Evolutionary conservation across 2,888 invertebrate species (phyloP).

Genomic region (Cepaea hortensis): DNA sequence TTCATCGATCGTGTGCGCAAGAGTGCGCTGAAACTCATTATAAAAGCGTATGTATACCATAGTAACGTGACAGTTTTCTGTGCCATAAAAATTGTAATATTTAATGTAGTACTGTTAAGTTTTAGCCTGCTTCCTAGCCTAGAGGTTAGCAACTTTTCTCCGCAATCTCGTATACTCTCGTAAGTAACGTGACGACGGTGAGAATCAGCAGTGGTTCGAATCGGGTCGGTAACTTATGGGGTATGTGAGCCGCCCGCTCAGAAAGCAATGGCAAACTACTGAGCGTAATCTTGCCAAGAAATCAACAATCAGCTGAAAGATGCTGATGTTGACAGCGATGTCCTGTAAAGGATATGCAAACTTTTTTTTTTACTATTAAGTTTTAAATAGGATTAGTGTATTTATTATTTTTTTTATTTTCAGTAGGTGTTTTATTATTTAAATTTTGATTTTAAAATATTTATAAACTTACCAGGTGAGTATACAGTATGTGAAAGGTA

Average conservation of each 20-base stretch:
- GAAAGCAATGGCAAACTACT: too few species aligned
- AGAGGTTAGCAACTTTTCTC: too few species aligned
- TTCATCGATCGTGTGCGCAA: constrained; percentile 96
- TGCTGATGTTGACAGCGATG: too few species aligned
- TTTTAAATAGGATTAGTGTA: not conserved
- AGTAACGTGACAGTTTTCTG: not conserved
- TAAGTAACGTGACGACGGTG: too few species aligned
- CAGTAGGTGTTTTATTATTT: not conserved
- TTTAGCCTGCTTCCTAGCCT: not conserved
- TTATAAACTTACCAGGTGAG: not conserved
- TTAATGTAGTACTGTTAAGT: not conserved
- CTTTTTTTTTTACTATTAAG: not conserved
- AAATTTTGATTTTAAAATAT: not conserved
- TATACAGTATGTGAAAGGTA: not conserved
- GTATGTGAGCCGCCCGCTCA: too few species aligned
- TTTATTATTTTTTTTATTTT: not conserved
- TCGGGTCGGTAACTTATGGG: too few species aligned
- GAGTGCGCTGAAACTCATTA: constrained; percentile 90
- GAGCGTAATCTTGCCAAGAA: too few species aligned
- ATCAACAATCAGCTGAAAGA: too few species aligned
- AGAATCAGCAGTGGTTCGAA: too few species aligned
- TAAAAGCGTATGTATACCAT: constrained; percentile 94
- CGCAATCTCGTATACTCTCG: too few species aligned
- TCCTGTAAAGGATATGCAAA: too few species aligned
- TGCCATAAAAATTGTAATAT: not conserved